Evolutionary conservation across 2,888 invertebrate genomes (phyloP).

Genomic region (Galeopsomyia nigrocyanea): DNA sequence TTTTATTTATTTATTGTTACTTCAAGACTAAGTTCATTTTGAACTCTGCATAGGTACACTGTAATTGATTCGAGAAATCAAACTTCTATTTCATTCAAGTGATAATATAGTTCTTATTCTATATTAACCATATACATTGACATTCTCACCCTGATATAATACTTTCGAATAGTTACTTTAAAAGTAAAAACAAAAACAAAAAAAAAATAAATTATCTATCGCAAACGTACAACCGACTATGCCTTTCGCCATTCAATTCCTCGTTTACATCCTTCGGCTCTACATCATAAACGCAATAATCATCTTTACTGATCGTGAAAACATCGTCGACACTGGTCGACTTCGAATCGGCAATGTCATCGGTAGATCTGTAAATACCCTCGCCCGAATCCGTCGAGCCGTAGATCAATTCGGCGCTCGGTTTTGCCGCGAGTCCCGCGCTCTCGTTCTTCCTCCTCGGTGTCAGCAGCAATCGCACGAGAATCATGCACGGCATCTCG

Average conservation of each 20-base stretch:
- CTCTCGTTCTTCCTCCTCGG: neutral
- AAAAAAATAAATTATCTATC: neutral
- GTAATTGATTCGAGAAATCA: too few species aligned
- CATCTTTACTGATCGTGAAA: constrained; percentile 28
- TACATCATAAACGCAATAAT: constrained; percentile 16
- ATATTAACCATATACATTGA: too few species aligned
- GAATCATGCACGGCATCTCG: constrained; percentile 61
- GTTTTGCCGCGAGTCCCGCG: constrained; percentile 3
- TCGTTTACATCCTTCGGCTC: neutral
- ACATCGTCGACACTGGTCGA: constrained; percentile 43
- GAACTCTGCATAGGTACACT: too few species aligned
- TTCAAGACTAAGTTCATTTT: too few species aligned
- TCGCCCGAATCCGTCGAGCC: constrained; percentile 50
- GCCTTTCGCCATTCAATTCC: neutral
- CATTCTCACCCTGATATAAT: too few species aligned
- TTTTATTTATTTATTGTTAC: too few species aligned
- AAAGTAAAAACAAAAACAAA: too few species aligned
- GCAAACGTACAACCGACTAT: neutral
- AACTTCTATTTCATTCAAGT: too few species aligned
- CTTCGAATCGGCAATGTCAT: constrained; percentile 50
- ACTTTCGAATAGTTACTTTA: too few species aligned
- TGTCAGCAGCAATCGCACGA: constrained; percentile 49
- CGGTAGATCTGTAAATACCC: constrained; percentile 53
- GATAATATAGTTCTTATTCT: too few species aligned
- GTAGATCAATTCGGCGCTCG: constrained; percentile 40